Conservation (phyloP, 2,888 invertebrate species). For the Coelopa pilipes region DNA sequence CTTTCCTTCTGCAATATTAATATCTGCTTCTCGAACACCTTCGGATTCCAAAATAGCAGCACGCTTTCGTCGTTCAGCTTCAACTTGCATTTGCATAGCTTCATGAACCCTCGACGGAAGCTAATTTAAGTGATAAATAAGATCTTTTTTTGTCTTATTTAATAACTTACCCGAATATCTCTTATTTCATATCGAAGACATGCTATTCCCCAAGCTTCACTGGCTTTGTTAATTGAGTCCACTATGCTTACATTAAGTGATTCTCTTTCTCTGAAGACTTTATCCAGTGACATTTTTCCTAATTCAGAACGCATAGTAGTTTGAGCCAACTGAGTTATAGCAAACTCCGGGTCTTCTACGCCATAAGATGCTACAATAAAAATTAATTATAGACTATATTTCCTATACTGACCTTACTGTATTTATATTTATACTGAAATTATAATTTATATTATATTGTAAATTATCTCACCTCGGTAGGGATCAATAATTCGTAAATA, state of each 20-base stretch:
- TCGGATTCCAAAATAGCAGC: slow-evolving; percentile 98
- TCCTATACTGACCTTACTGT: no score
- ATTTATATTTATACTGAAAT: no score
- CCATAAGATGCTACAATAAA: slow-evolving; percentile 84
- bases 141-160: no score
- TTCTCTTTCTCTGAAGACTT: slow-evolving; percentile 96
- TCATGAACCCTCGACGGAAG: slow-evolving; percentile 93
- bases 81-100: slow-evolving; percentile 99
- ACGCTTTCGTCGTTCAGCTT: slow-evolving; percentile 96
- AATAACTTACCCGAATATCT: slow-evolving; percentile 66
- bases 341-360: slow-evolving; percentile 99
- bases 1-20: slow-evolving; percentile 98
- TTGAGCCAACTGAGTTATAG: slow-evolving; percentile 98
- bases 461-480: slow-evolving; percentile 75
- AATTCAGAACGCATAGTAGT: slow-evolving; percentile 99
- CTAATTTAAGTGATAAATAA: slow-evolving; percentile 66
- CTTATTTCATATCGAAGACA: slow-evolving; percentile 96
- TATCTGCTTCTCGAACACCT: slow-evolving; percentile 89
- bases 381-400: neutral
- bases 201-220: slow-evolving; percentile 97
- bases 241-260: slow-evolving; percentile 95
- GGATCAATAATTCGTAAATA: slow-evolving; percentile 94
- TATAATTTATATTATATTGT: no score
- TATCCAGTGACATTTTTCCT: slow-evolving; percentile 96
- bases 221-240: slow-evolving; percentile 96